Base-by-base conservation (phyloP, 1,140 invertebrate genomes). In the Drosophila serrata region DNA sequence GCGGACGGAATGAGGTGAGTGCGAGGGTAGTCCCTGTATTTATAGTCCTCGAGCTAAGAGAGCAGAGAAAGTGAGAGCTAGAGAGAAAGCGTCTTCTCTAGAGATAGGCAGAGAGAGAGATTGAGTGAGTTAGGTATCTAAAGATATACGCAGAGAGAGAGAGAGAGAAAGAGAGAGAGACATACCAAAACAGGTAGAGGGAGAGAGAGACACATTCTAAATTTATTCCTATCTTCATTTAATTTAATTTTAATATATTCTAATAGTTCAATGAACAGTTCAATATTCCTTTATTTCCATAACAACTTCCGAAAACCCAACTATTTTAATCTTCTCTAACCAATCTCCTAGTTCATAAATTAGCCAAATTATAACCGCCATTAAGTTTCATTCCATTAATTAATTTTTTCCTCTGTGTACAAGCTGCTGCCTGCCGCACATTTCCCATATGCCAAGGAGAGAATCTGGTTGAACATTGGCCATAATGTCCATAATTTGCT, bases 401-500 rank as follows among this genome's bases (percentile, higher is more conserved):
- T 27, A 35, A 17, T 37, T 29, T 61, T 37, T 60, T 13, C 6
- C n/a, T 60, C n/a, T 42, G 56, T 64, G 37, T 4, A 39, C 40
- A 22, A 62, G 24, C n/a, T n/a, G 56, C 64, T 64, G 45, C 67
- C 77, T 46, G 46, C 45, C 39, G 19, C 39, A 56, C 49, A 82
- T 56, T 68, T 42, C 29, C 29, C 77, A 73, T 76, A 62, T 45
- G 56, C 45, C 59, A 68, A 24, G 39, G 7, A 31, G n/a, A 24
- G 48, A 55, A 42, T 68, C 29, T 69, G 62, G 57, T 58, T 22
- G 24, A 40, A 55, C 39, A 63, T 70, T 81, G 57, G 46, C 27
- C 57, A 45, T 62, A 45, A 86, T 85, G 67, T 62, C 58, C 82
- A 77, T 69, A 86, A 86, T 85, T 86, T 85, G 73, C 81, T 73